phyloP scores from a whole-genome alignment of 2,113 vertebrate species.

The Epinephelus cyanopodus region DNA sequence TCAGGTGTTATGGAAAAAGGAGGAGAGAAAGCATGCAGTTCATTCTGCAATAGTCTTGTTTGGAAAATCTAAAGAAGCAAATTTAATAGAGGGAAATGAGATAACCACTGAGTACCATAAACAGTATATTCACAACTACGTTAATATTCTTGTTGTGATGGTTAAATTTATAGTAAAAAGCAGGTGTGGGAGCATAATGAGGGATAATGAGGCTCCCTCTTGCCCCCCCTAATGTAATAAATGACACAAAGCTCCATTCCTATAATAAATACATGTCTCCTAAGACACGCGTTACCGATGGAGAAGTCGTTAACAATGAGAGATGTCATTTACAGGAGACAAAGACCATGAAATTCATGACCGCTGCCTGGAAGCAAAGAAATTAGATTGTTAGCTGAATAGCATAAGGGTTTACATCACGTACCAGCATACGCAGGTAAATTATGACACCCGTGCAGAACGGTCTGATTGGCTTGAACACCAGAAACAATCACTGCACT shows the following conservation, averaged over 20 bases:
- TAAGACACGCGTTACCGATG: slow-evolving; percentile 16
- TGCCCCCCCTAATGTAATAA: slow-evolving; percentile 37
- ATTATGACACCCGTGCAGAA: neutral
- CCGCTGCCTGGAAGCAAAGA: neutral
- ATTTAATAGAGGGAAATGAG: neutral
- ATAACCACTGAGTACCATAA: neutral
- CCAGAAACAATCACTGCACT: neutral
- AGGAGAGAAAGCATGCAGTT: neutral
- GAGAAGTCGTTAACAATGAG: slow-evolving; percentile 27
- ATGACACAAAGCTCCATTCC: slow-evolving; percentile 35
- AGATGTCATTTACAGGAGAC: slow-evolving; percentile 30
- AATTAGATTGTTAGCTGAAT: slow-evolving; percentile 15
- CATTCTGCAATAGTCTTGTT: slow-evolving; percentile 9
- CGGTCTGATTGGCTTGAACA: neutral
- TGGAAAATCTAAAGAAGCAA: slow-evolving; percentile 13
- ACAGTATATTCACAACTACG: neutral
- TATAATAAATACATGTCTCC: slow-evolving; percentile 30
- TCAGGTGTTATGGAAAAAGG: neutral
- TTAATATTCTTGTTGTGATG: slow-evolving; percentile 5
- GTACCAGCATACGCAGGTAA: neutral
- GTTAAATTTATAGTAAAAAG: slow-evolving; percentile 14
- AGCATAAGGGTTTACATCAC: neutral
- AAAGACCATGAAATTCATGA: slow-evolving; percentile 15
- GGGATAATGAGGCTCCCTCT: slow-evolving; percentile 31
- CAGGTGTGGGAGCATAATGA: slow-evolving; percentile 15